A percentile compares a stretch with the other conserved stretches of the same genome.
These are phyloP conservation scores for Anastatus disparis DNA, from an alignment of 1,140 invertebrate species.

Conservation along the genomic window DNA sequence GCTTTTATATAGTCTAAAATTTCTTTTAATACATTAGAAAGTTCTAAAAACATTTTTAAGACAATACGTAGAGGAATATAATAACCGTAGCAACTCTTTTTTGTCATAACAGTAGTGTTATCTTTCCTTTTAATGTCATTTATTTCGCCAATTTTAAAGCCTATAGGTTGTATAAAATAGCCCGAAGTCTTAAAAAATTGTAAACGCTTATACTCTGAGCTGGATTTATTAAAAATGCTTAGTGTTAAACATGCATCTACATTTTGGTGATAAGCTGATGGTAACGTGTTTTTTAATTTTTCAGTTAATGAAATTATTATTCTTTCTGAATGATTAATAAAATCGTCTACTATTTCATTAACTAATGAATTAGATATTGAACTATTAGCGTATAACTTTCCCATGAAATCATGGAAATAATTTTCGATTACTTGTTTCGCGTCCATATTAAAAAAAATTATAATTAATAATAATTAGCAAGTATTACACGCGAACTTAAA, in stretches of 20 bases:
- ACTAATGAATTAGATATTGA: not conserved
- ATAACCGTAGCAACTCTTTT: not conserved
- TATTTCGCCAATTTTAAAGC: too few relatives aligned
- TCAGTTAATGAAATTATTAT: not conserved
- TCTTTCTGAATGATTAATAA: not conserved
- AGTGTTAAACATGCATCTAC: not conserved
- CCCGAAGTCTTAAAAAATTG: too few relatives aligned
- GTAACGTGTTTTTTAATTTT: not conserved
- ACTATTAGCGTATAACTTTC: not conserved
- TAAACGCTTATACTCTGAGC: too few relatives aligned
- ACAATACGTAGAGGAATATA: not conserved
- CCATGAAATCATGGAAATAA: too few relatives aligned
- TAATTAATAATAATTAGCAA: too few relatives aligned
- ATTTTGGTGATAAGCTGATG: not conserved
- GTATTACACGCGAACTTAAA: too few relatives aligned
- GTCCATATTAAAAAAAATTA: too few relatives aligned
- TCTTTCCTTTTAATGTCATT: too few relatives aligned
- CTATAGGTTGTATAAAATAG: too few relatives aligned
- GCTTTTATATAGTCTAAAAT: conserved; percentile 27
- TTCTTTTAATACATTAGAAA: conserved; percentile 38
- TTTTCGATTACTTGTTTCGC: too few relatives aligned
- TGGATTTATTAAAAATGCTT: too few relatives aligned
- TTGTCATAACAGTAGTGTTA: too few relatives aligned
- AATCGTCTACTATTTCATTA: not conserved
- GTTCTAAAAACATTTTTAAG: conserved; percentile 37